These are phyloP conservation scores for Mesaphorura yosii DNA, from an alignment of 1,140 invertebrate species.

Conservation along the genomic window DNA sequence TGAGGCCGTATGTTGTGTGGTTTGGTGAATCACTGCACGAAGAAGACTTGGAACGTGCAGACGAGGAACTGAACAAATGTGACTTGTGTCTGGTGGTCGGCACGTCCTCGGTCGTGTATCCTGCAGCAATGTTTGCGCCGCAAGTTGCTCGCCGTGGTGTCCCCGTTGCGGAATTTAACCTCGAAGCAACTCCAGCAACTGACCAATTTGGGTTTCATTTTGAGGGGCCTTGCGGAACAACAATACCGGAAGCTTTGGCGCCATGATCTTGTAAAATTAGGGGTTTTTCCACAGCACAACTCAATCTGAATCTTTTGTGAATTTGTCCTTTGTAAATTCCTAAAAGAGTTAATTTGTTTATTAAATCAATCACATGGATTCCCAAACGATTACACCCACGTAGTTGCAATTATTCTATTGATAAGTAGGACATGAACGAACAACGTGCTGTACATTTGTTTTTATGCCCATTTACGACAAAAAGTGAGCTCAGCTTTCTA, in stretches of 20 bases:
- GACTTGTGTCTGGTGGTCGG: conserved; percentile 74
- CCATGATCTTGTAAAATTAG: too few relatives aligned
- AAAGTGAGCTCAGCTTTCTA: too few relatives aligned
- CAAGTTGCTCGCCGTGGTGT: conserved; percentile 59
- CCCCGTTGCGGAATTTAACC: conserved; percentile 79
- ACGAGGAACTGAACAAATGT: conserved; percentile 53
- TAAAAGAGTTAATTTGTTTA: too few relatives aligned
- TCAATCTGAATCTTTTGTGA: too few relatives aligned
- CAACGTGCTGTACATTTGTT: too few relatives aligned
- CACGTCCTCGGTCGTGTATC: conserved; percentile 79
- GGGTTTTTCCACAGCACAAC: too few relatives aligned
- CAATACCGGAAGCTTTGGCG: conserved; percentile 49
- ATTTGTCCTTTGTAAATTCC: too few relatives aligned
- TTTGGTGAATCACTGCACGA: conserved; percentile 70
- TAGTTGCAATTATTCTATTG: too few relatives aligned
- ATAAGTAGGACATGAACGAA: too few relatives aligned
- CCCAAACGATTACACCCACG: too few relatives aligned
- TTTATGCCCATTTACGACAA: too few relatives aligned
- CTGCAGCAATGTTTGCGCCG: conserved; percentile 85
- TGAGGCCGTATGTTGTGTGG: conserved; percentile 79
- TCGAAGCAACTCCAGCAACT: conserved; percentile 64
- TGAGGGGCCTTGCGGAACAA: conserved; percentile 58
- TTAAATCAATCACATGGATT: too few relatives aligned
- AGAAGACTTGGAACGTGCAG: conserved; percentile 50
- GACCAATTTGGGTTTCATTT: conserved; percentile 61